Conservation (phyloP, 2,888 invertebrate genomes). For the Celastrina argiolus region DNA sequence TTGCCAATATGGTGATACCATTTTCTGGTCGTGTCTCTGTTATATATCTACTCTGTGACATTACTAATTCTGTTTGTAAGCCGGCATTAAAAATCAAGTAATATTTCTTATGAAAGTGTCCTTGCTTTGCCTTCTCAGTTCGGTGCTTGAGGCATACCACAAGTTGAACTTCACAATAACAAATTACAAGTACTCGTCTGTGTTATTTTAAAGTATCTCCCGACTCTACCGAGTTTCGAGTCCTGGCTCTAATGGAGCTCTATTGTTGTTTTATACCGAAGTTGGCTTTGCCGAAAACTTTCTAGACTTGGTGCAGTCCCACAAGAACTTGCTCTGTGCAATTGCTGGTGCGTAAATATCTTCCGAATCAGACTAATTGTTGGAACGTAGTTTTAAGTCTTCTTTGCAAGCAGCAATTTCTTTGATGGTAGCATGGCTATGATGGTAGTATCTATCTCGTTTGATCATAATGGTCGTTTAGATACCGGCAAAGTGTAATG, state of each 20-base stretch:
- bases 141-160: not conserved
- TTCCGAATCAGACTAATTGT: not conserved
- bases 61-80: too few relatives aligned
- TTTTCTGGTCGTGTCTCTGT: too few relatives aligned
- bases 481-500: not conserved
- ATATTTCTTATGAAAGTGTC: too few relatives aligned
- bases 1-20: too few relatives aligned
- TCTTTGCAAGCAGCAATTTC: not conserved
- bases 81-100: too few relatives aligned
- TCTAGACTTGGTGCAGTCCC: not conserved
- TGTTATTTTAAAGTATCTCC: not conserved
- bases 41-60: too few relatives aligned
- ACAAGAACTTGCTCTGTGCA: too few relatives aligned
- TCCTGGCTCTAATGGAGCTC: not conserved
- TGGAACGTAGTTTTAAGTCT: not conserved
- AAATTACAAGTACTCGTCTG: not conserved
- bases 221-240: not conserved
- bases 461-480: too few relatives aligned
- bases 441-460: too few relatives aligned
- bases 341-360: not conserved
- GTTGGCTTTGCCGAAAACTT: conserved; percentile 6
- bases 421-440: not conserved
- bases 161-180: not conserved
- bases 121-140: not conserved
- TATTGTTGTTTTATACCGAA: not conserved